Evolutionary conservation across 2,797 vertebrate species (phyloP), one percentile per base, ranked within the genome.

Genomic region (Alosa sapidissima): DNA sequence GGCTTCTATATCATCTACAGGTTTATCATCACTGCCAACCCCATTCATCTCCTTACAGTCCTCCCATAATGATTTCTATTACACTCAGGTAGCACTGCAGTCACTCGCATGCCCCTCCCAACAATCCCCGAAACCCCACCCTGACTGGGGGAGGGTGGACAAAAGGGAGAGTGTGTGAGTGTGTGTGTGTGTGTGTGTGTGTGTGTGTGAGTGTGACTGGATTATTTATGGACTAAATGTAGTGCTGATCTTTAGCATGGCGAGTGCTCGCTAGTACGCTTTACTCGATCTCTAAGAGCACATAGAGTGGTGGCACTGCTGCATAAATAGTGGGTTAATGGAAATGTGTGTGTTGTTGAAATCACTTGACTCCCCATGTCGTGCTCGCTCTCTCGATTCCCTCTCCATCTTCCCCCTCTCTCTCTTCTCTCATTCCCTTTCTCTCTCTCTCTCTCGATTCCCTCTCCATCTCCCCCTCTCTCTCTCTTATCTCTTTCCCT

Each of bases 261-360:
- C 19, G 58, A 62, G 58, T 10, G n/a, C 58, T n/a, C 16, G 5
- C 51, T 52, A 1, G 5, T 58, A n/a, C 5, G 21, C n/a, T 72
- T 33, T 16, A 36, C 33, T 41, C 2, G 3, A 33, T 3, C 10
- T 10, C 5, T 14, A 36, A 72, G 65, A 36, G 28, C 28, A 19
- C 3, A 21, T 3, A 21, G 65, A 36, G 65, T 10, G 19, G 72
- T 1, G 5, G 33, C 16, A 6, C 68, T 13, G 33, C 62, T 11
- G 62, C 62, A 78, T 78, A 21, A 78, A 78, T 45, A 78, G 36
- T 47, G 72, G 72, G 36, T 47, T 78, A 47, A 78, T 78, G 72
- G 72, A 47, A 75, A 78, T 47, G 14, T 45, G 14, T 47, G 72
- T 78, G 36, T 21, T 78, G 36, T 11, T 78, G 14, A 47, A 47